phyloP scores from a whole-genome alignment of 2,797 vertebrate species.

The Dendrocincla tyrannina region DNA sequence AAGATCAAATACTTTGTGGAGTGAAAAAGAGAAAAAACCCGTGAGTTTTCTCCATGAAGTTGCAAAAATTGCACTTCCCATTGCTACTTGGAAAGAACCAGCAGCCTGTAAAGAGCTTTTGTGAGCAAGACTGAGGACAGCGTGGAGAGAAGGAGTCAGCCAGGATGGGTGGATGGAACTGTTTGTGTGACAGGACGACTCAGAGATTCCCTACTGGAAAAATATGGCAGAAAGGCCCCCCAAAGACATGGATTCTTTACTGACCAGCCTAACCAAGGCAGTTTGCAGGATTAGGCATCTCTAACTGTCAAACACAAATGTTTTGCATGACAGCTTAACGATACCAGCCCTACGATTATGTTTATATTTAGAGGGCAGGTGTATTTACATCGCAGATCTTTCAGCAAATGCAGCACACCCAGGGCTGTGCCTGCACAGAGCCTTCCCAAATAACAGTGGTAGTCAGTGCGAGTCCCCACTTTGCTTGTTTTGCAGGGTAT shows the following conservation, averaged over 20 bases:
- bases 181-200: background rate
- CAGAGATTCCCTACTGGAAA: background rate
- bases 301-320: background rate
- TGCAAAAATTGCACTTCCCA: background rate
- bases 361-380: background rate
- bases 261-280: background rate
- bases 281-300: slow-evolving; percentile 33
- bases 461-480: background rate
- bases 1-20: background rate
- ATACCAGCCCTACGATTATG: background rate
- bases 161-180: background rate
- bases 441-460: background rate
- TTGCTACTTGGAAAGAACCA: slow-evolving; percentile 24
- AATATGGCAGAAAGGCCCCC: background rate
- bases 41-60: background rate
- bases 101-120: background rate
- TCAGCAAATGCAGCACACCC: background rate
- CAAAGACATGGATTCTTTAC: background rate
- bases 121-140: background rate
- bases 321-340: background rate
- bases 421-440: background rate
- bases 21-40: background rate
- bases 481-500: background rate
- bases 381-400: background rate
- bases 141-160: background rate